Evolutionary conservation across 2,888 invertebrate genomes (phyloP), one percentile per base, ranked within the genome.

Genomic region (Spodoptera littoralis): DNA sequence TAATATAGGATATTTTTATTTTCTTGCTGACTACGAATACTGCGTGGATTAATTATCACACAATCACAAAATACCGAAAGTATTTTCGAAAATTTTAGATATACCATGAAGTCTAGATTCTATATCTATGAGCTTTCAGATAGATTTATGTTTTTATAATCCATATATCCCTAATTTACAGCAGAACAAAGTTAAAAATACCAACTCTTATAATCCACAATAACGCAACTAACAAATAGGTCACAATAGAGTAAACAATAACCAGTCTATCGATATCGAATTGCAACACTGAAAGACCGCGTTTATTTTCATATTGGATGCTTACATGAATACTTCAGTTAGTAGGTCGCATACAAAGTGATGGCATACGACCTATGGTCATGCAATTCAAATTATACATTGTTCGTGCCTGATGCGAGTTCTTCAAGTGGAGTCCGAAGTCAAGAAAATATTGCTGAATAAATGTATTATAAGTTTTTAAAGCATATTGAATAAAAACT

Each of bases 371-470:
- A 80, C 76, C 77, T 80, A 77, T 45, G 59, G 68, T 82, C 86
- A 87, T 88, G 87, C 86, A 85, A 88, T 82, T 86, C 82, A 84
- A 86, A 86, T 85, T 81, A 62, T 55, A 71, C 59, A 76, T 71
- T 73, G 73, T 73, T 73, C 65, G 49, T 56, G 49, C 49, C 70
- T 65, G 72, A 81, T 74, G 76, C 70, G 72, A 78, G 78, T 73
- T 74, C 74, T 76, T 76, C 61, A 76, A 77, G 74, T 75, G 69
- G 58, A 70, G 43, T 50, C 12, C 24, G 50, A 75, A 70, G 50
- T 60, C 54, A n/a, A 30, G 60, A 42, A 51, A 54, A 54, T 41
- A 56, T 53, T 47, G 18, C 18, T 45, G 24, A 9, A 36, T 27
- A n/a, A 42, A 52, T 36, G 9, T 36, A 9, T 8, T 8, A 36